Base-by-base conservation (phyloP, 2,888 invertebrate genomes). In the Drosophila anomelani region DNA sequence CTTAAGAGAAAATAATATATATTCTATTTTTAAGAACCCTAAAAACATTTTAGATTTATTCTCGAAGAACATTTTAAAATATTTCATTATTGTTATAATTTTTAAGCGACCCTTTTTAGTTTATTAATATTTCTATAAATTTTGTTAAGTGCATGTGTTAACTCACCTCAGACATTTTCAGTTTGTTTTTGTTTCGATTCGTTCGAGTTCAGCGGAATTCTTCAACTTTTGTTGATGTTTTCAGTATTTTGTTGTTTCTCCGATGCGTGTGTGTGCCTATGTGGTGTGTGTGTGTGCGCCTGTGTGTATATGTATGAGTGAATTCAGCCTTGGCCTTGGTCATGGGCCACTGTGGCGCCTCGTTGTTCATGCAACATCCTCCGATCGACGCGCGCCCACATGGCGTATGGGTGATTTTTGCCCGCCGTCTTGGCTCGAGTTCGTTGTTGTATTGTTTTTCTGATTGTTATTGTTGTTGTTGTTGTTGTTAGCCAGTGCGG, bases 121-220 rank as follows among this genome's bases (percentile, higher is more conserved):
- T 44, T 17, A 12, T 39, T 29, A 10, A 10, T 15, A 13, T 17
- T n/a, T 13, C 17, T 1, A 15, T 29, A 12, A 23, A 4, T 12
- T 20, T 41, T 66, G 44, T 46, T 49, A 38, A 49, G 34, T 61
- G 54, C 49, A 38, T 7, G 23, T n/a, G 7, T 47, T 15, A n/a
- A 76, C 85, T 85, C 64, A 85, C 85, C 85, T 85, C 87, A 64
- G 85, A 85, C 85, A 85, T 85, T 74, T 79, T 82, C 54, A 51
- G 69, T 72, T 72, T 72, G 56, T 47, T 67, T 67, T 44, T 61
- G 36, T 53, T 66, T 64, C 51, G 62, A 53, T 72, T 78, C 63
- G 29, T 62, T 63, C 41, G 34, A 53, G 70, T 64, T 61, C 61
- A 54, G 59, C 49, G 49, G 47, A 54, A 32, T 68, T 72, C 53